Percentiles rank a stretch among this genome's conserved stretches.
These are phyloP conservation scores for Apodemus agrarius DNA, from an alignment of 2,797 vertebrate genomes.

Conservation along the genomic window DNA sequence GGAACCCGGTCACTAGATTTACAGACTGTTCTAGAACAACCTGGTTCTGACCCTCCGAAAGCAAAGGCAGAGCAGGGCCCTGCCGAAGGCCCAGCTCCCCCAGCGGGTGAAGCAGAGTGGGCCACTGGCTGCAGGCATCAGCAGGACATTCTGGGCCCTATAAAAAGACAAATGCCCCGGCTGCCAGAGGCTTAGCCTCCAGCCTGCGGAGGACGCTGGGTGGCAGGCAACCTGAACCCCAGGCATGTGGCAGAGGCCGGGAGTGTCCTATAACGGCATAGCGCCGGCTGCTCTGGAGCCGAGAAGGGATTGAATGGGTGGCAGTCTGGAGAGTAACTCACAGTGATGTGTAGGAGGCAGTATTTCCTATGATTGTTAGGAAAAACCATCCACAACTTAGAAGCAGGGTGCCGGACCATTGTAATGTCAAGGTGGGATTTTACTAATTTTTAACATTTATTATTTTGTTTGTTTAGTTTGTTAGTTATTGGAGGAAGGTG, in stretches of 20 bases:
- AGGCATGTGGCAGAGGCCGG: conserved; percentile 48
- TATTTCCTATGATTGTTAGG: fast-evolving
- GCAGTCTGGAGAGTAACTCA: too few relatives aligned
- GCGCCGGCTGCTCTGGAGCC: not conserved
- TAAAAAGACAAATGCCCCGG: conserved; percentile 65
- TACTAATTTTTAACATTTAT: not conserved
- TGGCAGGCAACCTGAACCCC: conserved; percentile 72
- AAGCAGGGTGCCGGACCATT: not conserved
- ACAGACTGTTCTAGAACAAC: not conserved
- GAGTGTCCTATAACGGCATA: not conserved
- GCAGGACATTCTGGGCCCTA: conserved; percentile 68
- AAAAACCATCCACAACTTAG: not conserved
- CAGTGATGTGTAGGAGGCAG: not conserved
- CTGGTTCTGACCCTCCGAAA: not conserved
- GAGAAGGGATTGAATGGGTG: not conserved
- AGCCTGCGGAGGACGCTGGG: not conserved
- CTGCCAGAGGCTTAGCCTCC: conserved; percentile 43
- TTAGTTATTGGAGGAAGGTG: not conserved
- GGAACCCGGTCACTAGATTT: not conserved
- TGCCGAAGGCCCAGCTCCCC: not conserved
- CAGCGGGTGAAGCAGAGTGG: not conserved
- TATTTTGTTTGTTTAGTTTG: not conserved
- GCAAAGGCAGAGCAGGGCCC: not conserved
- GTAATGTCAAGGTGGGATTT: fast-evolving
- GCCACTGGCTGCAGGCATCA: not conserved